phyloP scores from a whole-genome alignment of 2,113 vertebrate genomes.

The Rhinopomastus cyanomelas region DNA sequence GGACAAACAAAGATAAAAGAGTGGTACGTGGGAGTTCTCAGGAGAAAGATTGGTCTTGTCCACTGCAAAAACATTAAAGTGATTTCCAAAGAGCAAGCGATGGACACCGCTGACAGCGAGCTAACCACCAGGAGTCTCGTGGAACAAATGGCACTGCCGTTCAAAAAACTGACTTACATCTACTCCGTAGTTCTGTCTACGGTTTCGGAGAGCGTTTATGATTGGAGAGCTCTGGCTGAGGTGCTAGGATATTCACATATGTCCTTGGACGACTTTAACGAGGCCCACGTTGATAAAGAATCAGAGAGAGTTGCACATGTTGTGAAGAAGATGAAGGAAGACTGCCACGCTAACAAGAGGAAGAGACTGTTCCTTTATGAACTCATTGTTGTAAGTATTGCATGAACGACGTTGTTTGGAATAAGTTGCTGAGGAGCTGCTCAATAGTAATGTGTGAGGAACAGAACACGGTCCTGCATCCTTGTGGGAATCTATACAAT shows the following conservation, averaged over 20 bases:
- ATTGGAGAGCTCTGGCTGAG: conserved; percentile 88
- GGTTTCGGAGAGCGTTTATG: conserved; percentile 85
- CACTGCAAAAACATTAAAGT: conserved; percentile 94
- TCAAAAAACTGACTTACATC: conserved; percentile 94
- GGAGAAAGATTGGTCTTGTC: conserved; percentile 88
- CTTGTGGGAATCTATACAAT: neutral
- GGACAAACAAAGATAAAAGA: conserved; percentile 94
- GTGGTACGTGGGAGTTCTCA: conserved; percentile 91
- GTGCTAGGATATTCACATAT: conserved; percentile 84
- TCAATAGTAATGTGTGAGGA: neutral
- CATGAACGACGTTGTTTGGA: neutral
- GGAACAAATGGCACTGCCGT: conserved; percentile 86
- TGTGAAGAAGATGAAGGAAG: conserved; percentile 93
- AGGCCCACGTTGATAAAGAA: conserved; percentile 78
- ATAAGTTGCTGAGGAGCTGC: neutral
- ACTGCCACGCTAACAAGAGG: conserved; percentile 86
- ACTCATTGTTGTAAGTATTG: conserved; percentile 86
- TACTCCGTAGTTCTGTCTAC: conserved; percentile 89
- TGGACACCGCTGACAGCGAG: conserved; percentile 77
- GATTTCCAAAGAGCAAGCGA: conserved; percentile 88
- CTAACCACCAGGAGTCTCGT: conserved; percentile 84
- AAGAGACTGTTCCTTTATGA: conserved; percentile 90
- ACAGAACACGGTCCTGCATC: neutral
- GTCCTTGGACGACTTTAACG: conserved; percentile 76
- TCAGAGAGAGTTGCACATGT: conserved; percentile 87